Evolutionary conservation across 2,113 vertebrate genomes (phyloP).

Genomic region (Pollachius pollachius): DNA sequence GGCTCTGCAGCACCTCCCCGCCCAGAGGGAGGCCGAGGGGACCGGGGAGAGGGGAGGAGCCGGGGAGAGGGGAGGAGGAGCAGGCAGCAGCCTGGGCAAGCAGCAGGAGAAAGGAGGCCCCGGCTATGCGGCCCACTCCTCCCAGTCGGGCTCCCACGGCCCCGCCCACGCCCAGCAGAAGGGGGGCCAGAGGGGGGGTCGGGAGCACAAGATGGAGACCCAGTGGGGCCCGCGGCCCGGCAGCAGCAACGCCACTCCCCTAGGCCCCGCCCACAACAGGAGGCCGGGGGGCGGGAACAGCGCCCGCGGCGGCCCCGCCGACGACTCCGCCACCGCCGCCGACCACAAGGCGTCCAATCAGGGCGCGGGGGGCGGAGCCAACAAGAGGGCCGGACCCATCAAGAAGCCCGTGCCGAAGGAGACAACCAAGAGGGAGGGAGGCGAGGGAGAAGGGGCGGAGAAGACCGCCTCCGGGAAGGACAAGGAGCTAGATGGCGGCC

Average conservation of each 20-base stretch:
- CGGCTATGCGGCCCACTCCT: conserved; percentile 32
- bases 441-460: conserved; percentile 68
- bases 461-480: conserved; percentile 69
- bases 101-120: conserved; percentile 65
- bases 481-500: conserved; percentile 70
- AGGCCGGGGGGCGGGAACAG: conserved; percentile 59
- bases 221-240: conserved; percentile 90
- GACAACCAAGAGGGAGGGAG: conserved; percentile 63
- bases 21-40: conserved; percentile 55
- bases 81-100: conserved; percentile 42
- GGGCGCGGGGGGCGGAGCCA: conserved; percentile 53
- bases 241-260: conserved; percentile 64
- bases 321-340: conserved; percentile 52
- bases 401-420: conserved; percentile 80
- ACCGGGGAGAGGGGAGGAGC: conserved; percentile 14
- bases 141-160: conserved; percentile 43
- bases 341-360: conserved; percentile 68
- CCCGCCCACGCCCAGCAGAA: conserved; percentile 68
- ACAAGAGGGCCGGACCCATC: conserved; percentile 80
- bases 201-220: conserved; percentile 88
- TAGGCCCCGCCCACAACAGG: conserved; percentile 72
- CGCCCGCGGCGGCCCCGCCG: conserved; percentile 57
- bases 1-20: conserved; percentile 61
- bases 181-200: conserved; percentile 71
- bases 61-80: conserved; percentile 31